These are phyloP conservation scores for Sus cebifrons DNA, from an alignment of 2,797 vertebrate species.

Conservation along the genomic window DNA sequence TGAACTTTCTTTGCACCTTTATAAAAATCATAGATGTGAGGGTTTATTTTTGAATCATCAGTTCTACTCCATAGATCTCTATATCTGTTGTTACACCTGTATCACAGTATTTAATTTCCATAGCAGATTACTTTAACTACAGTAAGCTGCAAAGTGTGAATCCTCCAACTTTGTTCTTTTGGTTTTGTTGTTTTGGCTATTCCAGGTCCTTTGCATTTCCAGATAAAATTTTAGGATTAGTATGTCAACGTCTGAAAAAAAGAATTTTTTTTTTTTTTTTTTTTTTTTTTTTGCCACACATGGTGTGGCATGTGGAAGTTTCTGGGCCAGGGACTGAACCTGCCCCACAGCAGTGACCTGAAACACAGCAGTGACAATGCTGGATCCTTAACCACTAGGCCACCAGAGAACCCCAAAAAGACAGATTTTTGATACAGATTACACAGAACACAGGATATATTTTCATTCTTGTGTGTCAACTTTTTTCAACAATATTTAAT, in stretches of 20 bases:
- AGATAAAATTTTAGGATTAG: not conserved
- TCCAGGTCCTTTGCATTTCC: not conserved
- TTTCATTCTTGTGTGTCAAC: not conserved
- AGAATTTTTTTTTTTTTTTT: too few relatives aligned
- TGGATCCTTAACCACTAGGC: too few relatives aligned
- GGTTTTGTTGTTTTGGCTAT: not conserved
- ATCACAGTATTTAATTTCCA: not conserved
- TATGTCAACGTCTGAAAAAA: not conserved
- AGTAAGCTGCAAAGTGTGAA: not conserved
- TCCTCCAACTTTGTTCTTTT: not conserved
- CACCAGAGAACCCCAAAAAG: too few relatives aligned
- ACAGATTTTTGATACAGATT: not conserved
- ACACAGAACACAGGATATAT: not conserved
- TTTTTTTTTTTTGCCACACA: too few relatives aligned
- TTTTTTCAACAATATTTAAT: not conserved
- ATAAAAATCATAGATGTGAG: not conserved
- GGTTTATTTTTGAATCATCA: not conserved
- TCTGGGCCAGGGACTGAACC: too few relatives aligned
- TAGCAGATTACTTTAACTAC: not conserved
- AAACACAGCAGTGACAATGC: too few relatives aligned
- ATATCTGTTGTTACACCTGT: not conserved
- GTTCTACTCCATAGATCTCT: not conserved
- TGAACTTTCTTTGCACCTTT: not conserved
- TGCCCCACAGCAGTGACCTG: too few relatives aligned
- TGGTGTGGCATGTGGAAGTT: too few relatives aligned